Percentiles rank a stretch among this genome's conserved stretches.
These are phyloP conservation scores for Acrobasis suavella DNA, from an alignment of 2,888 invertebrate genomes.

Conservation along the genomic window DNA sequence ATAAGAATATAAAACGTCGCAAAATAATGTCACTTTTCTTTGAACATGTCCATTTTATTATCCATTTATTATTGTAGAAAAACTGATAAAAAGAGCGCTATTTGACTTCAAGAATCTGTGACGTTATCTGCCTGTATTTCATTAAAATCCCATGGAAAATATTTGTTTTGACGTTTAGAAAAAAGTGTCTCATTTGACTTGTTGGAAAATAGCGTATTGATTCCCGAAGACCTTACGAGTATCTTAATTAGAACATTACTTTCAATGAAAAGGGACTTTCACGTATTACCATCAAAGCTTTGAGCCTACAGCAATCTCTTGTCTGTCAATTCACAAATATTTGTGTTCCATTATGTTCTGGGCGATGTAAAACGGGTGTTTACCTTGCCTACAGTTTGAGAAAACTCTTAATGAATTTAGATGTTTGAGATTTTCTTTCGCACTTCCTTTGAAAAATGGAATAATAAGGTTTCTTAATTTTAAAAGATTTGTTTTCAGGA, in stretches of 20 bases:
- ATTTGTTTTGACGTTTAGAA: too few relatives aligned
- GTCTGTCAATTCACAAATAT: slow-evolving; percentile 7
- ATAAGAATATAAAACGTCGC: too few relatives aligned
- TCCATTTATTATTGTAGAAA: too few relatives aligned
- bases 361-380: neutral
- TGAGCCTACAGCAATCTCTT: neutral
- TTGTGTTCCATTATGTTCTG: slow-evolving; percentile 8
- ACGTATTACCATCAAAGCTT: slow-evolving; percentile 6
- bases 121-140: too few relatives aligned
- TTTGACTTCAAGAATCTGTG: too few relatives aligned
- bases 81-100: too few relatives aligned
- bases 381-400: neutral
- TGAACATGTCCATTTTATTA: too few relatives aligned
- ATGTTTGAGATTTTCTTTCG: neutral
- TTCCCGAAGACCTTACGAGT: neutral
- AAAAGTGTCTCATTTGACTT: too few relatives aligned
- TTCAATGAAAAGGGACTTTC: neutral
- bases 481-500: neutral
- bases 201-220: too few relatives aligned
- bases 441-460: neutral
- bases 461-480: neutral
- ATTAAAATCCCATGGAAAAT: too few relatives aligned
- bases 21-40: too few relatives aligned
- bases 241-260: neutral
- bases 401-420: neutral